Evolutionary conservation across 2,888 invertebrate species (phyloP).

Genomic region (Sinohyriopsis cumingii): DNA sequence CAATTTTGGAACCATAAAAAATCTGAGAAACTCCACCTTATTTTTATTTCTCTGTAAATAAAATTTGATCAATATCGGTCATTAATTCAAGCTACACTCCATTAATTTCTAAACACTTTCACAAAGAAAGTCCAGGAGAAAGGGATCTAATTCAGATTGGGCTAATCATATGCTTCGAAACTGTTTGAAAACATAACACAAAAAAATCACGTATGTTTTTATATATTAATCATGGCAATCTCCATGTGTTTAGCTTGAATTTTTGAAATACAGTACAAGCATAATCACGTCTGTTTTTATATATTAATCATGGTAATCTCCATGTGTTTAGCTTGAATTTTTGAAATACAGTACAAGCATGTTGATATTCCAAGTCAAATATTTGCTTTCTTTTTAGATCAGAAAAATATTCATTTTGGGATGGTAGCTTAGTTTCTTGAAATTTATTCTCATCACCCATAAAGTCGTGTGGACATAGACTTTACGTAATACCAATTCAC

Average conservation of each 20-base stretch:
- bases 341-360: conserved; percentile 37
- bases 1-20: conserved; percentile 32
- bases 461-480: conserved; percentile 7
- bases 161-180: conserved; percentile 51
- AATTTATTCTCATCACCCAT: conserved; percentile 1
- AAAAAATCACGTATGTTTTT: too few species aligned
- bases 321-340: not conserved
- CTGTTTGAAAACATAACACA: conserved; percentile 64
- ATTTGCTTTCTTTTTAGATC: conserved; percentile 1
- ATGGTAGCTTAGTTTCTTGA: conserved; percentile 4
- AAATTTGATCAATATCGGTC: conserved; percentile 47
- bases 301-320: conserved; percentile 9
- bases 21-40: conserved; percentile 36
- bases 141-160: conserved; percentile 52
- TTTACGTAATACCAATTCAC: conserved; percentile 3
- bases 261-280: too few species aligned
- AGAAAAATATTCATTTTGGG: conserved; percentile 3
- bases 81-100: conserved; percentile 49
- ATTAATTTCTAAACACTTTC: conserved; percentile 55
- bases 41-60: conserved; percentile 37
- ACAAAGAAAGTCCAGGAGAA: conserved; percentile 59
- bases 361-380: conserved; percentile 36
- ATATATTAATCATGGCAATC: too few species aligned
- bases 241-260: too few species aligned
- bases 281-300: conserved; percentile 31